Percentiles rank a stretch among this genome's conserved stretches.
phyloP scores from a whole-genome alignment of 37 sponge, comb jelly and placozoan species.

The Tethya wilhelma region DNA sequence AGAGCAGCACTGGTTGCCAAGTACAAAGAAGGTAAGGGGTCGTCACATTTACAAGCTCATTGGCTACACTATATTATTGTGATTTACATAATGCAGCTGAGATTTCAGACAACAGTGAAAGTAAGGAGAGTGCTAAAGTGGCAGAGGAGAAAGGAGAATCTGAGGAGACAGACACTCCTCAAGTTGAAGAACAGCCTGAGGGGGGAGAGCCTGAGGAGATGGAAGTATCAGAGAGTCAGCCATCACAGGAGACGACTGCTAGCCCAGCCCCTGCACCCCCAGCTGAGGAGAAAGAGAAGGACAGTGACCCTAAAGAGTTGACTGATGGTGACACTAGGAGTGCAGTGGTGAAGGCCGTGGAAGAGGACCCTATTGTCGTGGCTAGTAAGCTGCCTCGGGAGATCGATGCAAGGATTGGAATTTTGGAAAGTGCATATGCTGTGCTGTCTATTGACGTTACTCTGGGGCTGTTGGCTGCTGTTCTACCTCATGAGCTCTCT shows the following conservation, averaged over 20 bases:
- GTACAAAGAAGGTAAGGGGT: constrained; percentile 38
- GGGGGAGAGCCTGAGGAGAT: neutral
- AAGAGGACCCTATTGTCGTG: constrained; percentile 18
- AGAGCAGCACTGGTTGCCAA: constrained; percentile 32
- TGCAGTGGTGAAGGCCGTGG: neutral
- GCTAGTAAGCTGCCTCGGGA: constrained; percentile 26
- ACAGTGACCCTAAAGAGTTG: neutral
- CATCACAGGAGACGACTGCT: neutral
- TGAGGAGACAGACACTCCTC: neutral
- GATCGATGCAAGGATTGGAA: constrained; percentile 22
- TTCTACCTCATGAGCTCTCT: constrained; percentile 48
- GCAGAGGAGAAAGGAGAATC: constrained; percentile 5
- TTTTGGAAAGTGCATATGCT: constrained; percentile 49
- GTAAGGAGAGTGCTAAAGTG: constrained; percentile 25
- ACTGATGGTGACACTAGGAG: neutral
- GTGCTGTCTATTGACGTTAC: constrained; percentile 13
- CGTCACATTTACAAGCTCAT: too few relatives aligned
- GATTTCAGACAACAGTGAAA: too few relatives aligned
- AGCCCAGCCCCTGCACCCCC: neutral
- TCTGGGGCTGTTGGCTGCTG: constrained; percentile 54
- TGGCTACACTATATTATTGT: too few relatives aligned
- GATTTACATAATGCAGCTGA: too few relatives aligned
- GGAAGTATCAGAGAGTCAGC: neutral
- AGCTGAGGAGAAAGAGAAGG: neutral
- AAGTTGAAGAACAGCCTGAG: neutral